A percentile compares a stretch with the other conserved stretches of the same genome.
These are phyloP conservation scores for Ariopsis seemanni DNA, from an alignment of 2,113 vertebrate species.

Conservation along the genomic window DNA sequence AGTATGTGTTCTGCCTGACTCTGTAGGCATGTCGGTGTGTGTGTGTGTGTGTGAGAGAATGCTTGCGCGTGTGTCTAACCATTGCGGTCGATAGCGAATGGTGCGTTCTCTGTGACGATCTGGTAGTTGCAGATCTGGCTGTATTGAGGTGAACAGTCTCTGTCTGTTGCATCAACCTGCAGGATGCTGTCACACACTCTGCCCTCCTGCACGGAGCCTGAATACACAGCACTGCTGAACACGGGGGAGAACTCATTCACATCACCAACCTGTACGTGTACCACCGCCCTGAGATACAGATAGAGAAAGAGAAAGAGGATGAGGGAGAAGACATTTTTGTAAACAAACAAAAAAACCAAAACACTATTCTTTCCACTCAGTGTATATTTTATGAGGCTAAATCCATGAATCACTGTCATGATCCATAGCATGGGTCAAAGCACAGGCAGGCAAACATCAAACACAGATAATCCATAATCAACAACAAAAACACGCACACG, in stretches of 20 bases:
- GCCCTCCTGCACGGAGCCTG: slow-evolving; percentile 84
- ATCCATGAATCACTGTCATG: not conserved
- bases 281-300: slow-evolving; percentile 81
- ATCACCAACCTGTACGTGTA: slow-evolving; percentile 96
- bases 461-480: not conserved
- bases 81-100: slow-evolving; percentile 95
- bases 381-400: not conserved
- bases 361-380: not conserved
- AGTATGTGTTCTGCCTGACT: not conserved
- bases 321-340: not conserved
- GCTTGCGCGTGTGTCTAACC: slow-evolving; percentile 74
- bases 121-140: slow-evolving; percentile 98
- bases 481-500: not conserved
- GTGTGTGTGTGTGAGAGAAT: not conserved
- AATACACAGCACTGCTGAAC: slow-evolving; percentile 87
- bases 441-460: not conserved
- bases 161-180: slow-evolving; percentile 91
- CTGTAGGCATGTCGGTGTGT: not conserved
- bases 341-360: not conserved
- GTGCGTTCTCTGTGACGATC: slow-evolving; percentile 83
- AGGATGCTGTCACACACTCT: slow-evolving; percentile 96
- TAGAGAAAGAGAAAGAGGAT: not conserved
- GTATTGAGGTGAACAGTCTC: slow-evolving; percentile 95
- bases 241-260: slow-evolving; percentile 92
- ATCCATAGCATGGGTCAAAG: not conserved